Base-by-base conservation (phyloP, 23 tunicate species). In the Ascidia mentula region DNA sequence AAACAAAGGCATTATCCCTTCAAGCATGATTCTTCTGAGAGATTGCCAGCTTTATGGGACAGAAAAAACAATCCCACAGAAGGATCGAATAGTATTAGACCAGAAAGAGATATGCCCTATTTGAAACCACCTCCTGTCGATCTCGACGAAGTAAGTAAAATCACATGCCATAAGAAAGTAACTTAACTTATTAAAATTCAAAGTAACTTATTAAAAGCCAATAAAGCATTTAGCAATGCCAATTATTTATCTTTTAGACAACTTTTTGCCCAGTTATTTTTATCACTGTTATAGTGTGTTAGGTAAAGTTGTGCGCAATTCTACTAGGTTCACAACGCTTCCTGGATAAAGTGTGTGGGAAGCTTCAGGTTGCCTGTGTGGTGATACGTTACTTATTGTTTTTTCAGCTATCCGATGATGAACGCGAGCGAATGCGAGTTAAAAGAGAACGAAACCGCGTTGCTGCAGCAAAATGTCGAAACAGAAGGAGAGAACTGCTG, bases 391-490 rank as follows among this genome's bases (percentile, higher is more conserved):
- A n/a, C n/a, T n/a, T n/a, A n/a, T n/a, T n/a, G n/a, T n/a, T 60
- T 20, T 82, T 77, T 34, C 85, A 93, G 98, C 69, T 93, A 12
- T 93, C 98, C 6, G 98, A 93, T 46, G 98, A 93, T 32, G 98
- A 93, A 65, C 69, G 90, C 38, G 98, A 93, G 45, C 83, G 98
- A 39, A 85, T 85, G 93, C 80, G 93, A 37, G 98, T 93, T 40
- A 93, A 93, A 53, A 69, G 98, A 60, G 98, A 93, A 53, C 65
- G 90, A 45, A 93, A 93, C 71, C 74, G 98, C 31, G 90, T 93
- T 3, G 98, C 98, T 6, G 98, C 98, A 26, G 98, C 98, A 38
- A 93, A 93, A 60, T 93, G 98, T 59, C 78, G 98, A 60, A 93
- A 93, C 70, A 60, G 98, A 46, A 70, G 98, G 28, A 36, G 98